Conservation (phyloP, 2,888 invertebrate genomes). For the Tenthredo scrophulariae region DNA sequence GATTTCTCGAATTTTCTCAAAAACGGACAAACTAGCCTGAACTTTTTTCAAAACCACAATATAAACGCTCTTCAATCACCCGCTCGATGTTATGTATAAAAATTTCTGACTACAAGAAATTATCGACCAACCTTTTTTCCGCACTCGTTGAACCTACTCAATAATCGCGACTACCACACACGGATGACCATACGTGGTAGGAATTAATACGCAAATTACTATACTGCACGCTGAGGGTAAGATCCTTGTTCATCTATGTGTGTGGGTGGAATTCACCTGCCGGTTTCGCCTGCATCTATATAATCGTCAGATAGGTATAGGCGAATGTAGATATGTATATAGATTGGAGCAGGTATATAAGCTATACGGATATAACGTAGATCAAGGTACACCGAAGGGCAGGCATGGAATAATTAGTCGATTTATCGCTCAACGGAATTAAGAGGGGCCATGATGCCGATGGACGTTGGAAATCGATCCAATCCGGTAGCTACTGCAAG, state of each 20-base stretch:
- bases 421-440: constrained; percentile 50
- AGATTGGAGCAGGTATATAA: background rate
- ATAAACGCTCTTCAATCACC: background rate
- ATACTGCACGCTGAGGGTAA: background rate
- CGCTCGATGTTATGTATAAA: no score
- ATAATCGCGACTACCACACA: background rate
- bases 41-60: background rate
- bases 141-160: background rate
- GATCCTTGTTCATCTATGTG: background rate
- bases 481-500: constrained; percentile 24
- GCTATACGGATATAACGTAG: background rate
- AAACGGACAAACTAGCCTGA: no score
- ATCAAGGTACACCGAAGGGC: constrained; percentile 15
- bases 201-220: constrained; percentile 12
- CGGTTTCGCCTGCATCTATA: background rate
- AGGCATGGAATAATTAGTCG: constrained; percentile 52
- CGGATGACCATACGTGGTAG: background rate
- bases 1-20: no score
- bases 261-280: background rate
- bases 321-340: background rate
- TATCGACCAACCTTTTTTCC: background rate
- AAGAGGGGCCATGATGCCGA: constrained; percentile 37
- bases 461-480: constrained; percentile 46
- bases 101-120: background rate
- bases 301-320: background rate